Percentiles rank a stretch among this genome's conserved stretches.
These are phyloP conservation scores for Haliclona indistincta DNA, from an alignment of 37 sponge, comb jelly and placozoan genomes.

Conservation along the genomic window DNA sequence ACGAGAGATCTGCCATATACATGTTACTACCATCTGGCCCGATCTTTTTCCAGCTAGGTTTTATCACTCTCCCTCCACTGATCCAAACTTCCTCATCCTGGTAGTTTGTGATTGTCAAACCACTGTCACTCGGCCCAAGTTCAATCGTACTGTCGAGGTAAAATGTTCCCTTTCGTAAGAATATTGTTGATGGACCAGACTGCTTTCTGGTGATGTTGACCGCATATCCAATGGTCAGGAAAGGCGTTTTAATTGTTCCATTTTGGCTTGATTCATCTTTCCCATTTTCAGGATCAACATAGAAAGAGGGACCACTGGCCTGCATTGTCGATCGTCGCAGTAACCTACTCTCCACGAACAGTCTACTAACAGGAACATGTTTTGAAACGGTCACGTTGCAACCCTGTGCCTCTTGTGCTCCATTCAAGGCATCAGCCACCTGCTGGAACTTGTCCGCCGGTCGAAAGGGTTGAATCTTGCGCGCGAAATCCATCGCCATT, in stretches of 20 bases:
- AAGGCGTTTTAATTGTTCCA: slow-evolving; percentile 41
- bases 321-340: background rate
- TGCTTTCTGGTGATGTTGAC: background rate
- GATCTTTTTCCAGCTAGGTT: slow-evolving; percentile 36
- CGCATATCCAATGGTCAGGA: slow-evolving; percentile 41
- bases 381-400: slow-evolving; percentile 35
- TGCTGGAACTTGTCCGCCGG: slow-evolving; percentile 33
- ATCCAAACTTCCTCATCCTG: slow-evolving; percentile 46
- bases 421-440: slow-evolving; percentile 44
- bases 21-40: too few relatives aligned
- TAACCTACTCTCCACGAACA: background rate
- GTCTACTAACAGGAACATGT: too few relatives aligned
- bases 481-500: slow-evolving; percentile 11
- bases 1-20: slow-evolving; percentile 26
- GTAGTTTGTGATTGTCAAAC: slow-evolving; percentile 49
- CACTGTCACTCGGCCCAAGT: slow-evolving; percentile 23
- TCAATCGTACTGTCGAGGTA: slow-evolving; percentile 50
- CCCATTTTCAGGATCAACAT: slow-evolving; percentile 55
- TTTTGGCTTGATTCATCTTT: slow-evolving; percentile 57
- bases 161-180: slow-evolving; percentile 55
- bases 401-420: slow-evolving; percentile 38
- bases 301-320: slow-evolving; percentile 6
- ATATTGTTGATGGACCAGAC: slow-evolving; percentile 14
- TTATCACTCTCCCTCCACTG: slow-evolving; percentile 61
- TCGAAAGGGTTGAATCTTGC: slow-evolving; percentile 32